Base-by-base conservation (phyloP, 2,888 invertebrate genomes). In the Scrobipalpa atriplicella region DNA sequence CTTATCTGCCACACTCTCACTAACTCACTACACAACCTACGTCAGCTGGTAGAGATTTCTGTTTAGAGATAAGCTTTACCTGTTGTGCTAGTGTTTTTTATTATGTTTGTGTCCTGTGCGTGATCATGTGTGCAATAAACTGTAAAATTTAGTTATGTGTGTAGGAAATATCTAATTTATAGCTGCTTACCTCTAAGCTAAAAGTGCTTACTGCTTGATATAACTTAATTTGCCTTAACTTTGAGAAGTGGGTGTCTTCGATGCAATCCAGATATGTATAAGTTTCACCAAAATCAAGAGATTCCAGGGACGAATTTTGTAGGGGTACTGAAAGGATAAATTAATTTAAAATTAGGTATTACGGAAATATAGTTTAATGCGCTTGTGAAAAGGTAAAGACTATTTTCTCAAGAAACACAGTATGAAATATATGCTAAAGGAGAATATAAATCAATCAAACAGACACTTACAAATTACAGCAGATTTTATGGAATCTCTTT, bases 301-400 rank as follows among this genome's bases (percentile, higher is more conserved):
- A 56, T 56, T 56, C 54, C 11, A 56, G 6, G 13, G 54, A 13
- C 3, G 54, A 56, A 9, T 56, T 56, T 21, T 56, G 54, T 21
- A 56, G 54, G 13, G 54, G 29, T 21, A 56, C 54, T 56, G 54
- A 56, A 56, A 56, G 3, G 11, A 19, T 16, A n/a, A 51, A n/a
- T 7, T 19, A 52, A 52, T 18, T 54, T 19, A 1, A 54, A 54
- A 21, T 21, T 8, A 11, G 6, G n/a, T n/a, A n/a, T n/a, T n/a
- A n/a, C n/a, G n/a, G n/a, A n/a, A n/a, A n/a, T n/a, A n/a, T n/a
- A n/a, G n/a, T n/a, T n/a, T n/a, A n/a, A n/a, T n/a, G n/a, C n/a
- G n/a, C n/a, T n/a, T n/a, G n/a, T n/a, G n/a, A n/a, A n/a, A n/a
- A n/a, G n/a, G n/a, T n/a, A n/a, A n/a, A n/a, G n/a, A n/a, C n/a